Base-by-base conservation (phyloP, 2,113 vertebrate species). In the Lethenteron reissneri region DNA sequence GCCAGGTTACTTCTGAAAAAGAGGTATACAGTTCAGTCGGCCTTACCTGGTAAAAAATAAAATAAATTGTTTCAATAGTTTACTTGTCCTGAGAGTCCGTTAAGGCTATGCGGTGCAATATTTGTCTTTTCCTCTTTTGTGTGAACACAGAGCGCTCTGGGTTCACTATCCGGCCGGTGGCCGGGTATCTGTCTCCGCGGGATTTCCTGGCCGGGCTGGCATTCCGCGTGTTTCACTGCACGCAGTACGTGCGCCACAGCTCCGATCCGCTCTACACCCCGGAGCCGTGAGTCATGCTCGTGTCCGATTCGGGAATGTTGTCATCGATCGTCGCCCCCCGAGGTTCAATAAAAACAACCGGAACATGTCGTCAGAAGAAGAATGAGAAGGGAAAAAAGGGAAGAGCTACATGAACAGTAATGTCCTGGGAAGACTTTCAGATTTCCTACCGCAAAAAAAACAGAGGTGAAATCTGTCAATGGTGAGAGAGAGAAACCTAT, bases 161-260 rank as follows among this genome's bases (percentile, higher is more conserved):
- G 74, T 99, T 99, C 75, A 90, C 86, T 75, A 95, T 99, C 72
- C 87, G 89, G 74, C 94, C 94, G 0, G 92, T 97, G 69, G 92
- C 94, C 25, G 94, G 94, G 71, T 99, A 97, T 72, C 77, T 99
- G 58, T 95, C 94, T 0, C 92, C 94, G 12, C 83, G 94, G 71
- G 94, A 99, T 76, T 99, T 99, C 80, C 81, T 99, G 75, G 91
- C 94, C 72, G 92, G 92, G 71, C 81, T 99, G 79, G 94, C 94
- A 57, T 99, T 96, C 78, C 85, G 94, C 71, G 92, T 99, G 76
- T 99, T 99, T 75, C 92, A 97, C 80, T 99, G 94, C 75, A 99
- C 94, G 71, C 94, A 99, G 17, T 99, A 99, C 56, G 86, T 99
- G 75, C 84, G 94, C 56, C 94, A 99, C 83, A 92, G 90, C 79